A percentile compares a stretch with the other conserved stretches of the same genome.
Conservation (phyloP, 2,797 vertebrate genomes). For the Pteronotus mesoamericanus region DNA sequence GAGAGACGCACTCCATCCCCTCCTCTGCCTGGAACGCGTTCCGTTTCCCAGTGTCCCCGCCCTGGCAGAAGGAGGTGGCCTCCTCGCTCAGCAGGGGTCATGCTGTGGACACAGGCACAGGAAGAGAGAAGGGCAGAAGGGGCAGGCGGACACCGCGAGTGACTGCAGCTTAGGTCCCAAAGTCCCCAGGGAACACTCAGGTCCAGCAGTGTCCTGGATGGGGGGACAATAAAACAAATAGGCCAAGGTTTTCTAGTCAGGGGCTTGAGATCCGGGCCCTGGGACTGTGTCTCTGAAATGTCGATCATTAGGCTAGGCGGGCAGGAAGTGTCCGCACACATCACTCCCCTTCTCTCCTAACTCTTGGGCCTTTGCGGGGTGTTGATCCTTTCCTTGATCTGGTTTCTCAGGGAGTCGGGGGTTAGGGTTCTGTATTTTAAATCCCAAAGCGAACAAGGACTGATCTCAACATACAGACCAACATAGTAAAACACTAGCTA, state of each 20-base stretch:
- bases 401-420: background rate
- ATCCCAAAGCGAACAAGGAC: background rate
- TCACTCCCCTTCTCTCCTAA: background rate
- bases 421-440: background rate
- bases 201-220: background rate
- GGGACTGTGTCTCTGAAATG: background rate
- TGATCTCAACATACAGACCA: background rate
- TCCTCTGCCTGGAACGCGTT: background rate
- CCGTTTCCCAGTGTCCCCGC: background rate
- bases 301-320: background rate
- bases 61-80: background rate
- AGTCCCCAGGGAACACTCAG: background rate
- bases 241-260: background rate
- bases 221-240: background rate
- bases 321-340: fast-evolving
- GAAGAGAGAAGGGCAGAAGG: background rate
- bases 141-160: fast-evolving
- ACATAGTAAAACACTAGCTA: background rate
- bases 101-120: background rate
- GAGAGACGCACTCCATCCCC: background rate
- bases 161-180: background rate
- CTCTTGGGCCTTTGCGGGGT: background rate
- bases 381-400: background rate
- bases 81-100: background rate
- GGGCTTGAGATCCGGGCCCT: background rate